Evolutionary conservation across 2,888 invertebrate species (phyloP), one percentile per base, ranked within the genome.

Genomic region (Apantesis nais): DNA sequence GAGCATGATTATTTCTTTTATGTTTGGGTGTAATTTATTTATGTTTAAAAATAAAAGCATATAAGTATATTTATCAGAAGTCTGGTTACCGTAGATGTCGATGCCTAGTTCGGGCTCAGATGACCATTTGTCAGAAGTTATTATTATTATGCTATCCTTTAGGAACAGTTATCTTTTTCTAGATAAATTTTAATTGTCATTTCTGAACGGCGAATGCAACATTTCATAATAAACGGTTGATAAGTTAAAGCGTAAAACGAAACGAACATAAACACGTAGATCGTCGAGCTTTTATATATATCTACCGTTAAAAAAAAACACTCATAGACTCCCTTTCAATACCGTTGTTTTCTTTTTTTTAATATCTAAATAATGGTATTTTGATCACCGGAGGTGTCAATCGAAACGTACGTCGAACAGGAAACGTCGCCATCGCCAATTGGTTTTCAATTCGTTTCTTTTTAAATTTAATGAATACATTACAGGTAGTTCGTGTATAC

Each of bases 311-410:
- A 52, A 34, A 65, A 67, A 58, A 31, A 55, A 41, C 55, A 25
- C 25, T 25, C 58, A 25, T 39, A 58, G 41, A 44, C 29, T 22
- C 8, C 34, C 25, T 37, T 61, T 67, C 61, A 29, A 44, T 37
- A 62, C n/a, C 48, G 48, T n/a, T 0, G 19, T 41, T 34, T 68
- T 72, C 75, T 80, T 80, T 78, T 82, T 75, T 85, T 72, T 89
- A 86, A 88, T 88, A 85, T 77, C 75, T 82, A 85, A 85, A 89
- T 93, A 93, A 93, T 92, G 92, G 83, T 77, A 70, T 81, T 88
- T 90, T 93, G 90, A 93, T 92, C 84, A 83, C 86, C 85, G 83
- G 85, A 85, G 86, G 89, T 88, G 89, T 85, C 74, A 71, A 75
- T 76, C 73, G 70, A 37, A 62, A 65, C 29, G 60, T 67, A 37